Evolutionary conservation across 2,888 invertebrate genomes (phyloP), one percentile per base, ranked within the genome.

Genomic region (Epinotia nisella): DNA sequence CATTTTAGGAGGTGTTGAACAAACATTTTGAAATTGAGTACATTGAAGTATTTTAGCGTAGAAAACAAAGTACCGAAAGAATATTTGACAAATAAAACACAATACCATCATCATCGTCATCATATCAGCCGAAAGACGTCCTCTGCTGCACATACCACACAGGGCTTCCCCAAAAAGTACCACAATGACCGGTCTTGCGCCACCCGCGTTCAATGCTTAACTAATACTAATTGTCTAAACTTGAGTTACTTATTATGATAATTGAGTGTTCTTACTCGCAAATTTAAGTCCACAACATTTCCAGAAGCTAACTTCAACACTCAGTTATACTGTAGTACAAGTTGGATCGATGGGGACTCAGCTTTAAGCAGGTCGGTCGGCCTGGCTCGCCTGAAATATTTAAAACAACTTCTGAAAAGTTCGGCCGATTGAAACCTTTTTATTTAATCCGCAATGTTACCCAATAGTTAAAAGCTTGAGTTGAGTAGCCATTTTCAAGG

Each of bases 341-440:
- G n/a, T 21, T 11, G 53, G 55, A 41, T 10, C 35, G 55, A 55
- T n/a, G 39, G 53, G 39, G 53, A 15, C 13, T 5, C 29, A 7
- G 19, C 21, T 35, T 24, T 55, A 53, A 66, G 66, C 55, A 66
- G 39, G 24, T 24, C 51, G 49, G 29, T 10, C 51, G 7, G 11
- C 11, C 66, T 56, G 24, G 53, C n/a, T 24, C 21, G 66, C 55
- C 66, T 66, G 24, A 53, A 56, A 66, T 66, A 66, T 66, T 66
- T 56, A 66, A 66, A 66, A 66, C 66, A 24, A 66, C 66, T 56
- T 55, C 24, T 41, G 66, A 53, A 65, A 66, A 66, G 66, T 66
- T 66, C n/a, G 53, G 41, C 55, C 55, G 1, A 66, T 66, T 56
- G 55, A 55, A 66, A 66, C 66, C 55, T 56, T 66, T 66, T 24